These are phyloP conservation scores for Steatocranus sp. DNA, from an alignment of 2,797 vertebrate genomes.

Conservation along the genomic window DNA sequence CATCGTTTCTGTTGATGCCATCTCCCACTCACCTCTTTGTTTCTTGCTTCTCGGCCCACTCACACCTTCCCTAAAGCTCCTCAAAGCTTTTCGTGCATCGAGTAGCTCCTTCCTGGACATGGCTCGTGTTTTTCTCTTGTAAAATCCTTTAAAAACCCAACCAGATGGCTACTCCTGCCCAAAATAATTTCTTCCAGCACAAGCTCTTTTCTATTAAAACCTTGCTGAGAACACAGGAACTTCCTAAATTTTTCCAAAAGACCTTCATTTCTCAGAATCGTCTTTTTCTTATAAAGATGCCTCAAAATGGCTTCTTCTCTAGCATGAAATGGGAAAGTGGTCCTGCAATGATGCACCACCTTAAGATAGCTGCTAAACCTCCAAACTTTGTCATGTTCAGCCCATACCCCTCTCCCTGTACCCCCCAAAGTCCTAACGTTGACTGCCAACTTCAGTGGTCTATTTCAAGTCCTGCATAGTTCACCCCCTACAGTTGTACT, in stretches of 20 bases:
- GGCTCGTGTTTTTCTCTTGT: background rate
- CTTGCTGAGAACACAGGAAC: background rate
- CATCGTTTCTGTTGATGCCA: background rate
- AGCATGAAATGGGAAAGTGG: background rate
- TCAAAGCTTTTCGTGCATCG: slow-evolving; percentile 63
- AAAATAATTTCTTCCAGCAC: background rate
- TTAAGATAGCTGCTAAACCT: slow-evolving; percentile 8
- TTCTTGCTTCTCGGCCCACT: slow-evolving; percentile 54
- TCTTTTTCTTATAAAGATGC: background rate
- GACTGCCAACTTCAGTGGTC: slow-evolving; percentile 30
- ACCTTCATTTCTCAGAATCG: background rate
- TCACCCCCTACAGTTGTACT: slow-evolving; percentile 34
- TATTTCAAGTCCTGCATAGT: slow-evolving; percentile 53
- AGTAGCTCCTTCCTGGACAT: slow-evolving; percentile 67
- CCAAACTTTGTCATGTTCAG: background rate
- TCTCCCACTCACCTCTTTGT: slow-evolving; percentile 63
- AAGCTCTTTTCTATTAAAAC: background rate
- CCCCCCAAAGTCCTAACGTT: slow-evolving; percentile 9
- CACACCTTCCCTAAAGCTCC: slow-evolving; percentile 30
- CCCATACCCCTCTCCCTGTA: slow-evolving; percentile 31
- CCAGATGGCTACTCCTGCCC: background rate
- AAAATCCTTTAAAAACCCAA: background rate
- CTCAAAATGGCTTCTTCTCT: background rate
- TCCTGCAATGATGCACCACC: background rate
- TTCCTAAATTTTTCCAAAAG: background rate